Base-by-base conservation (phyloP, 1,140 invertebrate genomes). In the Drosophila elegans region DNA sequence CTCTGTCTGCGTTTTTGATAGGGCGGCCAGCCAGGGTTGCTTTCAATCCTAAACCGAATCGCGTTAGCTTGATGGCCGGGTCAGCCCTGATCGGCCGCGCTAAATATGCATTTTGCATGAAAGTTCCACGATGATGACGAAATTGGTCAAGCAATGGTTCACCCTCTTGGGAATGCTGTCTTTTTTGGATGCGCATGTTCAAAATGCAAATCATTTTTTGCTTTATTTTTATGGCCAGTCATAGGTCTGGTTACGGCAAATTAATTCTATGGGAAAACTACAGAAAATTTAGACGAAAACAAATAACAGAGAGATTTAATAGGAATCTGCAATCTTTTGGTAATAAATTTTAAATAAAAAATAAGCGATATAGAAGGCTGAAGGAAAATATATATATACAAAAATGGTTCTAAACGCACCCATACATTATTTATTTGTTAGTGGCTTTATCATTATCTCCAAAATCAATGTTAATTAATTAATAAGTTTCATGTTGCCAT, bases 41-140 rank as follows among this genome's bases (percentile, higher is more conserved):
- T 80, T 52, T 52, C 45, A 21, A 13, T 60, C 29, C n/a, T 12
- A 63, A 32, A 34, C 78, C 64, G 51, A 59, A 73, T 85, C 72
- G 68, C 36, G 57, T 63, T 55, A 60, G 72, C 74, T 62, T 69
- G 13, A 21, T 76, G 41, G 46, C 74, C 57, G 51, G 59, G 55
- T 36, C 53, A 64, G 25, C 64, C 60, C 54, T 11, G 66, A 59
- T 54, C 54, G 29, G 29, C 4, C 6, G 29, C 61, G 55, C 54
- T 85, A 68, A 67, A 52, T 82, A 59, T 63, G 34, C 46, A 63
- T 80, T 86, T 88, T 88, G 78, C 78, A 86, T 88, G 69, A 56
- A 74, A 74, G 38, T 77, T 68, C 3, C n/a, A 34, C 36, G 16
- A 59, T 69, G 62, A 57, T 49, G 55, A 44, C 4, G 34, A 63